Evolutionary conservation across 1,140 invertebrate species (phyloP).

Genomic region (Drosophila eugracilis): DNA sequence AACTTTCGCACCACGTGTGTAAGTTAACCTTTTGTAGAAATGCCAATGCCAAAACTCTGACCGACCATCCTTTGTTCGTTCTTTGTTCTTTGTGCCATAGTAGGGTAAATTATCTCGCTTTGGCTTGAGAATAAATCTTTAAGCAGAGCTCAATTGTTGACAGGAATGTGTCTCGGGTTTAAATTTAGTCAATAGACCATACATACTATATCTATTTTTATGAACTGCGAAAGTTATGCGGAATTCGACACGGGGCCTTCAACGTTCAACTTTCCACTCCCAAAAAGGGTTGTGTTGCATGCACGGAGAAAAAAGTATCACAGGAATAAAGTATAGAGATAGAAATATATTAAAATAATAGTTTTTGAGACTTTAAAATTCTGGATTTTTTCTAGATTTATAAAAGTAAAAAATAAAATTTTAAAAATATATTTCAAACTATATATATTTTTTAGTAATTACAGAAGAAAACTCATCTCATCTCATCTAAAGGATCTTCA

Average conservation of each 20-base stretch:
- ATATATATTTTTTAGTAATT: too few species aligned
- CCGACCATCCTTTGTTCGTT: conserved; percentile 31
- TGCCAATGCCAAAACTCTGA: not conserved
- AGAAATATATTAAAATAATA: too few species aligned
- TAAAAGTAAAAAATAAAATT: too few species aligned
- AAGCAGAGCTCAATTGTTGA: not conserved
- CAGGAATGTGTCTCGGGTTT: conserved; percentile 18
- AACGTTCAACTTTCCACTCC: conserved; percentile 23
- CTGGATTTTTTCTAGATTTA: too few species aligned
- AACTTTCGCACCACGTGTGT: conserved; percentile 45
- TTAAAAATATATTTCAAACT: too few species aligned
- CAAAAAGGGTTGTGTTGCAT: not conserved
- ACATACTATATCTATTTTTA: conserved; percentile 22
- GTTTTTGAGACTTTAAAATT: too few species aligned
- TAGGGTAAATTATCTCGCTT: conserved; percentile 19
- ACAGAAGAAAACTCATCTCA: too few species aligned
- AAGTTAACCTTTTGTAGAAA: conserved; percentile 27
- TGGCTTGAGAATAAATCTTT: conserved; percentile 13
- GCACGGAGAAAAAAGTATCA: not conserved
- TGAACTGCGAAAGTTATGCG: not conserved
- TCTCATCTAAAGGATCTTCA: too few species aligned
- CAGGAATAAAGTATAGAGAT: too few species aligned
- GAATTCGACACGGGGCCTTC: not conserved
- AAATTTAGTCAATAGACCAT: conserved; percentile 21
- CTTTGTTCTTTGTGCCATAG: not conserved